Evolutionary conservation across 2,797 vertebrate genomes (phyloP), one percentile per base, ranked within the genome.

Genomic region (Lateolabrax maculatus): DNA sequence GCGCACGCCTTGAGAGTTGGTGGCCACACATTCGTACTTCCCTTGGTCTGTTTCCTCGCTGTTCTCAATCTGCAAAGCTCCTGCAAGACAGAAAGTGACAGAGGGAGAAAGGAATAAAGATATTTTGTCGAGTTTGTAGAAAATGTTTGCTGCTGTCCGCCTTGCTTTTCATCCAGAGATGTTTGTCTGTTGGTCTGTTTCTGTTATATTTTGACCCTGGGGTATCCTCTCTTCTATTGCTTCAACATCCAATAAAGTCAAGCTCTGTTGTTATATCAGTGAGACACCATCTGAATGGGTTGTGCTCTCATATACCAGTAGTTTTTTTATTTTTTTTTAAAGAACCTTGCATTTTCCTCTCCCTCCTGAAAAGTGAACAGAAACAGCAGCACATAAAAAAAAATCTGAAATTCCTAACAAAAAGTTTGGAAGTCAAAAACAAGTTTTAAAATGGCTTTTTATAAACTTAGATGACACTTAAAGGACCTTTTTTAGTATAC

Each of bases 11-110:
- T 98, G 97, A 73, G 96, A 97, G 94, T 99, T 99, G 89, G 97
- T 97, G 80, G 98, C 97, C 88, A 99, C 98, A 1, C 98, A 99
- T 83, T 99, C 98, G 2, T 99, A 99, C 92, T 99, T 99, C 92
- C 98, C 98, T 94, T 99, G 98, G 94, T 99, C 98, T 0, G 97
- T 98, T 93, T 99, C 98, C 89, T 99, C 98, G 8, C 97, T 99
- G 96, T 98, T 98, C 78, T 99, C 98, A 0, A 99, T 99, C 94
- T 99, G 98, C 68, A 99, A 93, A 1, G 98, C 98, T 93, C 98
- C 98, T 97, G 94, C 52, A 58, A 90, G 61, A 93, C 66, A 93
- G 31, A 71, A 46, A 80, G 51, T 66, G 21, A 82, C 16, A 73
- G 21, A 71, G 55, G 73, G 27, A 64, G 58, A 56, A 2, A 74